Conservation (phyloP, 2,888 invertebrate species). For the Synergus gifuensis region DNA sequence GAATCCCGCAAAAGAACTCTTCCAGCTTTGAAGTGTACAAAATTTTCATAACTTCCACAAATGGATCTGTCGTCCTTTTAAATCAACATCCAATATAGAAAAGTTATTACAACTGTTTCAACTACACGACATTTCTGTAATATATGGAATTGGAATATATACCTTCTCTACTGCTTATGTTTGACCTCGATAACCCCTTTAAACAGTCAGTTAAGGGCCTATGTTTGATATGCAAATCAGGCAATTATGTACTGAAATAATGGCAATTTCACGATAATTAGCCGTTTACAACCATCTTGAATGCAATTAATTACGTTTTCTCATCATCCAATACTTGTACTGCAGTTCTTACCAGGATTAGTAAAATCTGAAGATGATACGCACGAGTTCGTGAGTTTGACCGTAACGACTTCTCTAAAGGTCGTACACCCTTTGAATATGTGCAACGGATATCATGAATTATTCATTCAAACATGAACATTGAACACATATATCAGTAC, state of each 20-base stretch:
- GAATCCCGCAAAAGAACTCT: constrained; percentile 7
- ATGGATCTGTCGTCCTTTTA: neutral
- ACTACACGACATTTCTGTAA: neutral
- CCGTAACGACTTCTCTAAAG: constrained; percentile 16
- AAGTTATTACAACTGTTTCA: neutral
- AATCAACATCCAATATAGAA: neutral
- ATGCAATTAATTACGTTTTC: constrained; percentile 7
- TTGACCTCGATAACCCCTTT: constrained; percentile 10
- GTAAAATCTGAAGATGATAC: neutral
- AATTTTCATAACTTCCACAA: neutral
- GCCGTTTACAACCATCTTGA: neutral
- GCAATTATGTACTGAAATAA: constrained; percentile 26
- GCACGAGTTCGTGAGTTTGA: neutral
- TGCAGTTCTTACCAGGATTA: neutral
- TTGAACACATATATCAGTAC: neutral
- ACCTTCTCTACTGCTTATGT: neutral
- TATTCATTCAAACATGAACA: constrained; percentile 4
- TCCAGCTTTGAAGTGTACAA: neutral
- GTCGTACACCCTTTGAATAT: constrained; percentile 25
- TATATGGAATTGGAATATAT: no score
- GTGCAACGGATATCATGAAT: constrained; percentile 49
- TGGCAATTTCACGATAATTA: constrained; percentile 29
- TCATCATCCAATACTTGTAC: neutral
- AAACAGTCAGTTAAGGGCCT: neutral
- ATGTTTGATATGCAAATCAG: constrained; percentile 37